Percentiles rank a stretch among this genome's conserved stretches.
phyloP scores from a whole-genome alignment of 1,140 invertebrate genomes.

The Neodiprion pinetum region DNA sequence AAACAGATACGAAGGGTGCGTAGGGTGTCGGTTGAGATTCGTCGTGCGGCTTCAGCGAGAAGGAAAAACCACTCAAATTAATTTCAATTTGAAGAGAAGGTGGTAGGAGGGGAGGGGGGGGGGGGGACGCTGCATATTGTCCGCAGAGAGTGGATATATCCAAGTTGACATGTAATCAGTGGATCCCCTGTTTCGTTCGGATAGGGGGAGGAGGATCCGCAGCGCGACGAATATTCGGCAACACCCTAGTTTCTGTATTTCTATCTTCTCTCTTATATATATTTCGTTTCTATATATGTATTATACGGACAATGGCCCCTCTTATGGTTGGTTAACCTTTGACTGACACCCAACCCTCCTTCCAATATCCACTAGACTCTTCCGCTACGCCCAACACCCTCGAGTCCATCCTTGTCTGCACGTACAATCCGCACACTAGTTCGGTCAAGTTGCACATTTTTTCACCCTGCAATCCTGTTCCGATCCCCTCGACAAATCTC shows the following conservation, averaged over 20 bases:
- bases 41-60: neutral
- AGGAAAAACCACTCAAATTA: conserved; percentile 59
- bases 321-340: conserved; percentile 56
- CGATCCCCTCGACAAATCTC: no score
- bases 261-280: conserved; percentile 41
- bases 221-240: conserved; percentile 19
- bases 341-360: conserved; percentile 51
- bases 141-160: conserved; percentile 42
- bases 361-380: neutral
- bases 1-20: no score
- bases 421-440: no score
- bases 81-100: conserved; percentile 50
- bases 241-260: conserved; percentile 39
- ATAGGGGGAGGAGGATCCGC: conserved; percentile 12
- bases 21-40: no score
- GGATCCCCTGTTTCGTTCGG: conserved; percentile 23
- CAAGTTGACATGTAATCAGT: conserved; percentile 55
- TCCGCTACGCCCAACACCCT: no score
- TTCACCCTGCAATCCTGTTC: no score
- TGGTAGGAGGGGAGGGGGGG: no score
- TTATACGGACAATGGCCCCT: conserved; percentile 48
- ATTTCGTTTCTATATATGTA: conserved; percentile 46
- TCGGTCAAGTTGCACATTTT: no score
- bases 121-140: conserved; percentile 49
- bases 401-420: no score